Conservation (phyloP, 2,113 vertebrate genomes). For the Danio rerio region GRCz12tu NC_133192.1:27597501-27598000, state of each 20-base stretch:
- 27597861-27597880: neutral
- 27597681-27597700: neutral
- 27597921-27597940: no score
- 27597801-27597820: neutral
- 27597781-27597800: conserved; percentile 1
- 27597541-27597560: neutral
- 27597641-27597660: neutral
- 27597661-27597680: neutral
- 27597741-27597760: neutral
- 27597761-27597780: neutral
- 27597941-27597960: no score
- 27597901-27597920: no score
- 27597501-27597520: neutral
- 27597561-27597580: neutral
- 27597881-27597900: neutral
- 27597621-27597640: neutral
- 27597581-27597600: neutral
- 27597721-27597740: conserved; percentile 8
- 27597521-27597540: neutral
- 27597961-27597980: no score
- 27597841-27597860: no score
- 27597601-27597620: neutral
- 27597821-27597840: no score
- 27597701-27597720: neutral
- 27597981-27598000: no score